Conservation (phyloP, 2,888 invertebrate genomes). For the Mythimna loreyi region DNA sequence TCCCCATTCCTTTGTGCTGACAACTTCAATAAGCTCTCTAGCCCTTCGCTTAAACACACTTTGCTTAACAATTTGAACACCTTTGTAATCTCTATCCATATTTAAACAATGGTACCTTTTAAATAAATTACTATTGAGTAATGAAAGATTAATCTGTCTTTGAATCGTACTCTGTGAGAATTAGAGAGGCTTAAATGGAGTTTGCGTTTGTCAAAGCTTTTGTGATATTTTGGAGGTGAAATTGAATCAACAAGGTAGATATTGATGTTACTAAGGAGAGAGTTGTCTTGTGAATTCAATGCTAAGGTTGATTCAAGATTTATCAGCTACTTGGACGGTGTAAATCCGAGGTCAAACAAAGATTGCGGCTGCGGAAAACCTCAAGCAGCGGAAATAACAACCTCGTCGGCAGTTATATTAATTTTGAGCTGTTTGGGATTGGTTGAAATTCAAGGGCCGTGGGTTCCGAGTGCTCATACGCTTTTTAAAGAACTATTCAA, state of each 20-base stretch:
- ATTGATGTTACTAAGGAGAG: too few relatives aligned
- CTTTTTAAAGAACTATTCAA: too few relatives aligned
- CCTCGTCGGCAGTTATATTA: too few relatives aligned
- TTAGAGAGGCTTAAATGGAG: neutral
- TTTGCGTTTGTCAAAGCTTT: neutral
- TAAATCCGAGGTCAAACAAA: too few relatives aligned
- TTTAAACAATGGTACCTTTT: conserved; percentile 22
- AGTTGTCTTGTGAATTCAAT: too few relatives aligned
- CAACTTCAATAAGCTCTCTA: conserved; percentile 24
- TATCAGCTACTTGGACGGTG: too few relatives aligned
- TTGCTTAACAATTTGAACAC: conserved; percentile 10
- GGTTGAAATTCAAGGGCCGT: too few relatives aligned
- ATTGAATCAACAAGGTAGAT: neutral
- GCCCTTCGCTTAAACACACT: conserved; percentile 16
- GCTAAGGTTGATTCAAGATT: too few relatives aligned
- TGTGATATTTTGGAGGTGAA: neutral
- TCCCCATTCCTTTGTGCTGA: conserved; percentile 25
- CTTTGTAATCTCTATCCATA: conserved; percentile 23
- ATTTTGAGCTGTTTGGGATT: too few relatives aligned
- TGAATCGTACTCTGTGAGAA: neutral
- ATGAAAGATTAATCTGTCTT: conserved; percentile 29
- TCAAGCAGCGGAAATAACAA: too few relatives aligned
- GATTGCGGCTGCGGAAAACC: too few relatives aligned
- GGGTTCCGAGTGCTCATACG: too few relatives aligned
- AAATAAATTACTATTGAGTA: conserved; percentile 7